Percentiles rank a stretch among this genome's conserved stretches.
Evolutionary conservation across 2,888 invertebrate genomes (phyloP).

Genomic region (Oxycera nigricornis): DNA sequence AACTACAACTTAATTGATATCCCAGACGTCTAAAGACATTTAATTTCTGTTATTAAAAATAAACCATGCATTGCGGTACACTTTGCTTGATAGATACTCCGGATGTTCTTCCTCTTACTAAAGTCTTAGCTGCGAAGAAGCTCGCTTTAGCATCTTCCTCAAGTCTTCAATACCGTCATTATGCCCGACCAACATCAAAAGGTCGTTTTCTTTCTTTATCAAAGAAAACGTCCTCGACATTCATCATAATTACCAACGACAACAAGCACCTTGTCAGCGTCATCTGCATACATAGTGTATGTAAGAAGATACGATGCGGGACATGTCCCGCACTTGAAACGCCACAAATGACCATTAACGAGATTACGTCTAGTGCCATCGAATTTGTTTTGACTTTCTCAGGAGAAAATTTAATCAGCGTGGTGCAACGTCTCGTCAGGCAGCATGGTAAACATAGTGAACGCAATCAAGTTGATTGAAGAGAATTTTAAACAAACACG

Average conservation of each 20-base stretch:
- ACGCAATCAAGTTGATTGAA: constrained; percentile 21
- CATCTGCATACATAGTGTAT: not conserved
- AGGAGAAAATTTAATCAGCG: constrained; percentile 25
- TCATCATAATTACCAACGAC: not conserved
- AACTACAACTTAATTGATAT: too few species aligned
- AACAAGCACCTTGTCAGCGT: not conserved
- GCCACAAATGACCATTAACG: not conserved
- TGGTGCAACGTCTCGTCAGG: not conserved
- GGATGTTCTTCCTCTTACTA: too few species aligned
- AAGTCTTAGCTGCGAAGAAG: too few species aligned
- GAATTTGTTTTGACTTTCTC: constrained; percentile 25
- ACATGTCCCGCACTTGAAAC: not conserved
- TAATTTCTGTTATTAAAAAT: too few species aligned
- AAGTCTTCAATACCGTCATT: too few species aligned
- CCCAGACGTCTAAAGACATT: too few species aligned
- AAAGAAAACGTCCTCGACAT: not conserved
- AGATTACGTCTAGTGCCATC: not conserved
- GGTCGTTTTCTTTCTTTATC: not conserved
- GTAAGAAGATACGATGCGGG: not conserved
- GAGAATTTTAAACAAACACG: not conserved
- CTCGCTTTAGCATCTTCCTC: too few species aligned
- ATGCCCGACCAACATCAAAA: too few species aligned
- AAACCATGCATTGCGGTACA: too few species aligned
- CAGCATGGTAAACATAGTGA: not conserved
- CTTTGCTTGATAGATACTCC: too few species aligned